phyloP scores from a whole-genome alignment of 2,888 invertebrate genomes.

The Glyphotaelius pellucidus region DNA sequence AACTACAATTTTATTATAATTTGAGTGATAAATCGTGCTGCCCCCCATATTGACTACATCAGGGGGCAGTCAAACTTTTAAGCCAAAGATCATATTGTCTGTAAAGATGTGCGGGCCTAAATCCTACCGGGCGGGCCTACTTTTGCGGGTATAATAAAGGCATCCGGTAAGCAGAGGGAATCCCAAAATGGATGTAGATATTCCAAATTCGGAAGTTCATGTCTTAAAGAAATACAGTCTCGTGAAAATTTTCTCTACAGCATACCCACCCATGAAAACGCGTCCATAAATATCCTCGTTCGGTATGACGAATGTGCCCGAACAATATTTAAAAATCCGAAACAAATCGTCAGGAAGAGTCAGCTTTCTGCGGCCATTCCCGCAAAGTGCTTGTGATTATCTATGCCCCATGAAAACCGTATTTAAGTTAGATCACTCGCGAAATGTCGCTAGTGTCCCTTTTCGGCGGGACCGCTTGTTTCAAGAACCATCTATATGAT shows the following conservation, averaged over 20 bases:
- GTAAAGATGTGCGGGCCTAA: background rate
- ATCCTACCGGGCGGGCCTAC: background rate
- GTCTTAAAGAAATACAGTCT: background rate
- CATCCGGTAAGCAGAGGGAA: background rate
- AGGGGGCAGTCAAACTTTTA: background rate
- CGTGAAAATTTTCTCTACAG: background rate
- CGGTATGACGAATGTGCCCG: background rate
- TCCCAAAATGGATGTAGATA: background rate
- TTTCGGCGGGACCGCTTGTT: too few species aligned
- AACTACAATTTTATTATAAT: background rate
- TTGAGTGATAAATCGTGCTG: background rate
- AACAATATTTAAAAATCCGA: background rate
- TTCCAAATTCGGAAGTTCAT: too few species aligned
- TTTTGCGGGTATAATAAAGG: background rate
- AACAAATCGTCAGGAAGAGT: too few species aligned
- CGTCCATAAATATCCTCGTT: background rate
- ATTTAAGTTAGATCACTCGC: too few species aligned
- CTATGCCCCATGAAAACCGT: too few species aligned
- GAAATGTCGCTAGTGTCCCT: too few species aligned
- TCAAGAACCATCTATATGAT: too few species aligned
- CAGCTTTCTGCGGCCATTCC: too few species aligned
- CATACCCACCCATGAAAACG: background rate
- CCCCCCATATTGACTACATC: background rate
- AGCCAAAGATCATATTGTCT: too few species aligned
- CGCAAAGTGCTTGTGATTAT: too few species aligned